phyloP scores from a whole-genome alignment of 1,140 invertebrate species.

The Halictus rubicundus region DNA sequence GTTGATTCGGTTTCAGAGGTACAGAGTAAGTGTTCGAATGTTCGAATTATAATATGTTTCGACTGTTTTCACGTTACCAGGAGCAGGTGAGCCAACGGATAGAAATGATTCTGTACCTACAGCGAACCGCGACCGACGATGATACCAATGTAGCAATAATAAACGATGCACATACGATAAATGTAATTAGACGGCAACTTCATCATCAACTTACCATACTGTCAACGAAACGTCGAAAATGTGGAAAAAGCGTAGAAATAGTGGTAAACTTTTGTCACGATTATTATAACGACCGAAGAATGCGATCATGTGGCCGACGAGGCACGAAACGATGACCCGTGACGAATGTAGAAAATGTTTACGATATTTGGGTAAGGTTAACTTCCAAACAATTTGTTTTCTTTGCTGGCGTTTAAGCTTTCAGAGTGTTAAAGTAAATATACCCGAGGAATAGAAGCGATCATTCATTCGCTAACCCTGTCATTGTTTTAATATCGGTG shows the following conservation, averaged over 20 bases:
- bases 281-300: constrained; percentile 37
- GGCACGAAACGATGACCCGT: constrained; percentile 86
- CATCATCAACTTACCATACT: constrained; percentile 68
- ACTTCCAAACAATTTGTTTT: constrained; percentile 56
- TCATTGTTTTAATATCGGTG: not conserved
- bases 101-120: no score
- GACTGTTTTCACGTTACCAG: no score
- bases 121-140: not conserved
- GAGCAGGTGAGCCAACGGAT: no score
- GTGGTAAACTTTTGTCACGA: constrained; percentile 21
- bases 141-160: constrained; percentile 27
- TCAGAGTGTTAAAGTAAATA: constrained; percentile 2
- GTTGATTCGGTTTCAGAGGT: no score
- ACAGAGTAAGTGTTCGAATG: no score
- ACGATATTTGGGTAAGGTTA: constrained; percentile 88
- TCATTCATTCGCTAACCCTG: not conserved
- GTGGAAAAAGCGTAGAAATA: constrained; percentile 47
- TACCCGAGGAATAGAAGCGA: not conserved
- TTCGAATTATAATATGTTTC: no score
- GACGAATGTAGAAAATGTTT: constrained; percentile 93
- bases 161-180: constrained; percentile 27
- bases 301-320: constrained; percentile 85
- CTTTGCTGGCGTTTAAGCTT: constrained; percentile 9
- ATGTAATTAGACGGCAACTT: constrained; percentile 59
- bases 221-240: constrained; percentile 72